phyloP scores from a whole-genome alignment of 2,888 invertebrate species.

The Galerucella calmariensis region DNA sequence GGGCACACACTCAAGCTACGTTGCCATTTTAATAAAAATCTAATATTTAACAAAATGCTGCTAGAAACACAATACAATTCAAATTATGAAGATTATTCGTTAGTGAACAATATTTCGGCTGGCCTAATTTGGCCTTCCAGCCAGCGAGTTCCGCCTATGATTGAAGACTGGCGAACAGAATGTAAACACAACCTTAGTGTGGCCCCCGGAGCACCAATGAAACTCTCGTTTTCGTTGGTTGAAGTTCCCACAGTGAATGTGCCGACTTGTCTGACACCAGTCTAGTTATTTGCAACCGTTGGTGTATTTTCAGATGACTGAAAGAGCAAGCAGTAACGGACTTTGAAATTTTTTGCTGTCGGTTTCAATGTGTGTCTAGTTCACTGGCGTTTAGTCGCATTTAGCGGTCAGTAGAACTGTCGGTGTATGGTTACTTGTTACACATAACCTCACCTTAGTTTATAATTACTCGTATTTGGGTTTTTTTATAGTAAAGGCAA shows the following conservation, averaged over 20 bases:
- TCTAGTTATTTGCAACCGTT: slow-evolving; percentile 40
- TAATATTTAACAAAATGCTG: no score
- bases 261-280: slow-evolving; percentile 45
- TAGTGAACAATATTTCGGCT: not conserved
- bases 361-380: not conserved
- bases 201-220: slow-evolving; percentile 53
- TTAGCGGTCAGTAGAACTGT: no score
- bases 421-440: no score
- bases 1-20: no score
- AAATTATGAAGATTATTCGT: not conserved
- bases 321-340: slow-evolving; percentile 22
- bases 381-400: no score
- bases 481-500: no score
- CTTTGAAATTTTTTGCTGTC: not conserved
- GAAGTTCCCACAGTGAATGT: slow-evolving; percentile 44
- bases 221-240: slow-evolving; percentile 53
- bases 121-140: slow-evolving; percentile 1
- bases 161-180: slow-evolving; percentile 32
- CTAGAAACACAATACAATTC: no score
- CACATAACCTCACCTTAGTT: no score
- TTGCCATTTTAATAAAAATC: no score
- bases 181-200: slow-evolving; percentile 53
- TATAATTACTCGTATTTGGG: no score
- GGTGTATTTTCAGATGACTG: slow-evolving; percentile 36
- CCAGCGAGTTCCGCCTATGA: slow-evolving; percentile 23